Evolutionary conservation across 2,888 invertebrate species (phyloP).

Genomic region (Teleogryllus oceanicus): DNA sequence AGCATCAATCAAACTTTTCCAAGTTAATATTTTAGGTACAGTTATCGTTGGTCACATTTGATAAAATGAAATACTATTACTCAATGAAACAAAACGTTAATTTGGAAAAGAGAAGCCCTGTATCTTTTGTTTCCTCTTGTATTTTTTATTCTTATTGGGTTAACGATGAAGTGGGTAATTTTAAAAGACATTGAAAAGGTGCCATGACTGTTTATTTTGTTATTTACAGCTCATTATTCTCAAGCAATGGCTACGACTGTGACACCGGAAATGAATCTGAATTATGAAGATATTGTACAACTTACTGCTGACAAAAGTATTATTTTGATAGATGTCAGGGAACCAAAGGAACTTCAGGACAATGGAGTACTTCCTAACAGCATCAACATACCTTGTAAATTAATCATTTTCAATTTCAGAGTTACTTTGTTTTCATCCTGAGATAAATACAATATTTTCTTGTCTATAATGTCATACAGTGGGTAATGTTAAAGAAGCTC

Average conservation of each 20-base stretch:
- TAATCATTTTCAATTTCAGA: neutral
- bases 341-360: conserved; percentile 66
- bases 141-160: no score
- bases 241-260: neutral
- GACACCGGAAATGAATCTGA: conserved; percentile 36
- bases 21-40: no score
- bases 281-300: conserved; percentile 51
- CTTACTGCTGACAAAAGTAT: conserved; percentile 51
- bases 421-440: no score
- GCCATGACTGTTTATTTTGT: neutral
- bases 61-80: no score
- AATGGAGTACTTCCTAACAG: conserved; percentile 69
- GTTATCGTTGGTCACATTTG: no score
- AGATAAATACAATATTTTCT: neutral
- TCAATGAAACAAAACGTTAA: no score
- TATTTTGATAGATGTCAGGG: conserved; percentile 71
- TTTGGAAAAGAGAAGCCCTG: no score
- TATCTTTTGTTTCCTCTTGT: no score
- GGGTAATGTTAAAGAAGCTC: conserved; percentile 50
- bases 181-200: no score
- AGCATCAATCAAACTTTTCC: no score
- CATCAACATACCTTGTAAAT: conserved; percentile 71
- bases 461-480: conserved; percentile 49
- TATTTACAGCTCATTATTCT: neutral
- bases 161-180: no score